Evolutionary conservation across 2,113 vertebrate species (phyloP).

Genomic region (Rhagologus leucostigma): DNA sequence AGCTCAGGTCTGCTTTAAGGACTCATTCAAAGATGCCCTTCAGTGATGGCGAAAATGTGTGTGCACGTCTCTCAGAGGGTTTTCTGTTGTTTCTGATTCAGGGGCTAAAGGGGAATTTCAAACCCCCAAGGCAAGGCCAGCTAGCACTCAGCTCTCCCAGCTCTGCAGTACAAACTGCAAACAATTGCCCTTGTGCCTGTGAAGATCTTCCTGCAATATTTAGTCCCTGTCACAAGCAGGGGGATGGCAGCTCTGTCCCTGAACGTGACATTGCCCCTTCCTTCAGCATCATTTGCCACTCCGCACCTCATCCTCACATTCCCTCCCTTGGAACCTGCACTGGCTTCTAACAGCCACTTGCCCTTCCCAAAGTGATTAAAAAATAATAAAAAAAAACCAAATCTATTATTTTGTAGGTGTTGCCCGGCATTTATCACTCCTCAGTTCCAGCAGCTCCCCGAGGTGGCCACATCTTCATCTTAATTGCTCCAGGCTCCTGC

Average conservation of each 20-base stretch:
- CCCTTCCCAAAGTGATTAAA: neutral
- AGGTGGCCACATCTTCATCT: neutral
- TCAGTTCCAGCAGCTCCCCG: neutral
- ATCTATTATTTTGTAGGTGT: neutral
- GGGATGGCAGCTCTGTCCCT: neutral
- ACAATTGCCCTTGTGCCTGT: neutral
- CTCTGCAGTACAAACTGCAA: neutral
- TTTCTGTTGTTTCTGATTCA: neutral
- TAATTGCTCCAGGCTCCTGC: neutral
- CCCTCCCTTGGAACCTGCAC: neutral
- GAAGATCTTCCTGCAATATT: neutral
- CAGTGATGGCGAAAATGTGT: neutral
- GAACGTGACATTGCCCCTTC: neutral
- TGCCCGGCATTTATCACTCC: neutral
- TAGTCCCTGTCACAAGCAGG: neutral
- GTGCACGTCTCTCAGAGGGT: rapidly evolving
- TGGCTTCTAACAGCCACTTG: neutral
- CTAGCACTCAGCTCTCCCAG: neutral
- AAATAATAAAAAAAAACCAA: neutral
- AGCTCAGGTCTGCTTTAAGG: neutral
- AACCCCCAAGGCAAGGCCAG: neutral
- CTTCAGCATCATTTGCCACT: neutral
- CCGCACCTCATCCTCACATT: neutral
- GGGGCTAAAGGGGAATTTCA: neutral
- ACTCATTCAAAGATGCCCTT: neutral